phyloP scores from a whole-genome alignment of 2,888 invertebrate genomes.

The Alloplasta piceator region DNA sequence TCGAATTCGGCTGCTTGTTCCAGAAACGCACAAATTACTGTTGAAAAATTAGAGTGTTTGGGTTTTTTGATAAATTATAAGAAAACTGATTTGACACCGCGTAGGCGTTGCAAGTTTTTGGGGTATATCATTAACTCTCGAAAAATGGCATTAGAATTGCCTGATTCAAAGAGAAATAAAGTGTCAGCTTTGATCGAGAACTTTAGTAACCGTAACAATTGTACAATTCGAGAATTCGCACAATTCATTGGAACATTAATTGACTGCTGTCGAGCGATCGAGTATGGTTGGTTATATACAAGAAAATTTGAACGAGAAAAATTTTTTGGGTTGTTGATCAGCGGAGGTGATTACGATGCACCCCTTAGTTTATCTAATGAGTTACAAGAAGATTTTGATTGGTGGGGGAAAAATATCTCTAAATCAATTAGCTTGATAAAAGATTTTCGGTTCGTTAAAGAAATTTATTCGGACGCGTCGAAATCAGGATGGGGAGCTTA shows the following conservation, averaged over 20 bases:
- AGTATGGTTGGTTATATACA: slow-evolving; percentile 46
- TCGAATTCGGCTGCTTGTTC: slow-evolving; percentile 16
- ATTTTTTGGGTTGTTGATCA: slow-evolving; percentile 29
- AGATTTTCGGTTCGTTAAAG: slow-evolving; percentile 34
- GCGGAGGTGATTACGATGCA: slow-evolving; percentile 45
- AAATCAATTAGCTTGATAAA: slow-evolving; percentile 41
- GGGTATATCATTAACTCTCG: slow-evolving; percentile 41
- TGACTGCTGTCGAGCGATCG: slow-evolving; percentile 38
- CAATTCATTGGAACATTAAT: slow-evolving; percentile 29
- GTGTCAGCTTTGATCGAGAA: slow-evolving; percentile 17
- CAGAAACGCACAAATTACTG: slow-evolving; percentile 6
- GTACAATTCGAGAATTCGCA: slow-evolving; percentile 44
- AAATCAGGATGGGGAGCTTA: slow-evolving; percentile 52
- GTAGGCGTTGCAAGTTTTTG: slow-evolving; percentile 8
- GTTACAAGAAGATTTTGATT: slow-evolving; percentile 45
- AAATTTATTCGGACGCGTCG: slow-evolving; percentile 57
- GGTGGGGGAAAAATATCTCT: slow-evolving; percentile 45
- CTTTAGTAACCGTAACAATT: slow-evolving; percentile 14
- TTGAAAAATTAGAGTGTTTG: slow-evolving; percentile 9
- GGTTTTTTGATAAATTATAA: slow-evolving; percentile 47
- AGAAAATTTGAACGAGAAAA: slow-evolving; percentile 43
- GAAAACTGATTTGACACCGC: slow-evolving; percentile 37
- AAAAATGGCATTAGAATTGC: slow-evolving; percentile 47
- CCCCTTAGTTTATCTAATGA: slow-evolving; percentile 25
- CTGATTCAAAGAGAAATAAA: slow-evolving; percentile 35